Conservation (phyloP, 2,888 invertebrate species). For the Choristoneura rosaceana region DNA sequence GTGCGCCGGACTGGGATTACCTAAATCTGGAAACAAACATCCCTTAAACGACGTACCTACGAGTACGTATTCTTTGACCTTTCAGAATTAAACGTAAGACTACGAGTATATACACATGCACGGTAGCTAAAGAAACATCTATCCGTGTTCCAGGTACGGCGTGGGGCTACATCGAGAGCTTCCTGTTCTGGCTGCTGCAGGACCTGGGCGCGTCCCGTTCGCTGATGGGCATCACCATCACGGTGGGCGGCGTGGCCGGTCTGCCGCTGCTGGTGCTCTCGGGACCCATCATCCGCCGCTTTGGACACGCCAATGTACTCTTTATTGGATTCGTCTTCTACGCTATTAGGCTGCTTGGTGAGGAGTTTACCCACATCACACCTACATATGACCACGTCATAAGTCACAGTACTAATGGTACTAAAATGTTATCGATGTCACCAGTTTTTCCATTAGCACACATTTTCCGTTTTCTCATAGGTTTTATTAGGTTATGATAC, state of each 20-base stretch:
- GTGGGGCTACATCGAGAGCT: constrained; percentile 94
- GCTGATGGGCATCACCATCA: constrained; percentile 92
- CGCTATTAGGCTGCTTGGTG: constrained; percentile 89
- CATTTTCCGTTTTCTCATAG: too few species aligned
- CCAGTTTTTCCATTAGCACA: too few species aligned
- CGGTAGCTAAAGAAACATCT: not conserved
- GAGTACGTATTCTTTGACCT: too few species aligned
- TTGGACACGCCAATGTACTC: constrained; percentile 92
- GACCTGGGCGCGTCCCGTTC: constrained; percentile 91
- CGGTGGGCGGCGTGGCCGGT: constrained; percentile 91
- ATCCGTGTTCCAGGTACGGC: constrained; percentile 85
- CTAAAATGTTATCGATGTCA: too few species aligned
- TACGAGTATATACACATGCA: too few species aligned
- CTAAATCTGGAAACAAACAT: too few species aligned
- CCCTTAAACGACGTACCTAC: too few species aligned
- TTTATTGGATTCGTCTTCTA: constrained; percentile 92
- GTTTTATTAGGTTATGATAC: too few species aligned
- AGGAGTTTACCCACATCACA: constrained; percentile 46
- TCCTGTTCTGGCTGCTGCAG: constrained; percentile 92
- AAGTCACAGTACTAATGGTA: too few species aligned
- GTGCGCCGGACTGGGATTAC: too few species aligned
- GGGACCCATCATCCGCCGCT: constrained; percentile 89
- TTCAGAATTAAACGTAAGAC: too few species aligned
- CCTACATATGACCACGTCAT: too few species aligned
- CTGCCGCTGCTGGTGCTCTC: constrained; percentile 91